Percentiles rank a stretch among this genome's conserved stretches.
Evolutionary conservation across 2,888 invertebrate genomes (phyloP).

Genomic region (Cephus spinipes): DNA sequence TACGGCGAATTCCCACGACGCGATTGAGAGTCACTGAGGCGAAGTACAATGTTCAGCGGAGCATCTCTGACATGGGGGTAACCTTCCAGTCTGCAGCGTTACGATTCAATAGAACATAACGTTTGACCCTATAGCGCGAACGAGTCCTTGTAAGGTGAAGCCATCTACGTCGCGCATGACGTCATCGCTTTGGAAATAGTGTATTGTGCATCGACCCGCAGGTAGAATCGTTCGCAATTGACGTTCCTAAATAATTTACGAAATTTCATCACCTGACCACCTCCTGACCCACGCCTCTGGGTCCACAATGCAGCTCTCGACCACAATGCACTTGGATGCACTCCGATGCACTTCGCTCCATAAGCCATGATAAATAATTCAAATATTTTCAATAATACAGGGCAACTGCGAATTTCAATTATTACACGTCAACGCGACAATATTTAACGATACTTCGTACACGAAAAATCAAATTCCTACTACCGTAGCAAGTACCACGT

Average conservation of each 20-base stretch:
- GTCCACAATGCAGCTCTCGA: not conserved
- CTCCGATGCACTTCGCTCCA: not conserved
- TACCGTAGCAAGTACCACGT: not conserved
- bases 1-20: not conserved
- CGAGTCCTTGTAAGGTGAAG: not conserved
- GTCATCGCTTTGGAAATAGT: not conserved
- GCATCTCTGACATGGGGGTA: not conserved
- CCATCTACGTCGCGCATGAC: not conserved
- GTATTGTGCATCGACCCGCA: not conserved
- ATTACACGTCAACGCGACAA: not conserved
- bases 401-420: not conserved
- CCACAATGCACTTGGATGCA: not conserved
- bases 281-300: not conserved
- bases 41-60: not conserved
- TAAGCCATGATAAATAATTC: not conserved
- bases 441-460: not conserved
- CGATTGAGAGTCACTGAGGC: not conserved
- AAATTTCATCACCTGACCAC: not conserved
- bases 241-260: not conserved
- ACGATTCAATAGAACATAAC: not conserved
- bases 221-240: not conserved
- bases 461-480: not conserved
- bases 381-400: too few species aligned
- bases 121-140: not conserved
- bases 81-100: not conserved